Percentiles rank a stretch among this genome's conserved stretches.
These are phyloP conservation scores for Ashinkailepas kermadecensis DNA, from an alignment of 2,888 invertebrate species.

Conservation along the genomic window DNA sequence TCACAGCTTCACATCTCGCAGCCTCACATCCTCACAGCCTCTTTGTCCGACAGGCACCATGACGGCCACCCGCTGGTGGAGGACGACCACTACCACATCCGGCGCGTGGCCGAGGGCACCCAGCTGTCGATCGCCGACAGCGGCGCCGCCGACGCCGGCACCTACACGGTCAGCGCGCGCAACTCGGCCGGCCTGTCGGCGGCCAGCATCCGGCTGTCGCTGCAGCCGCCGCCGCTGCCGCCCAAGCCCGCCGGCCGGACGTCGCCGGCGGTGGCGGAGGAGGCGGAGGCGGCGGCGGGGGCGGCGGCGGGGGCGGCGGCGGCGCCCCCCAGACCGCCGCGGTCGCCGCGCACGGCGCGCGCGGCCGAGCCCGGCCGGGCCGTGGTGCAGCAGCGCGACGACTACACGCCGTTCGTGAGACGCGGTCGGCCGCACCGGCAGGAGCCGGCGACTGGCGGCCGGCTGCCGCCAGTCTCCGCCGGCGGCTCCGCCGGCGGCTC, in stretches of 20 bases:
- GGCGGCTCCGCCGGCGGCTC: background rate
- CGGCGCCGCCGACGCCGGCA: conserved; percentile 38
- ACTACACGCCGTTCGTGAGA: conserved; percentile 7
- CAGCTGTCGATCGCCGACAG: conserved; percentile 37
- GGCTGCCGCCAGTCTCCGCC: background rate
- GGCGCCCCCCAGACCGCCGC: background rate
- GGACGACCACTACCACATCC: conserved; percentile 56
- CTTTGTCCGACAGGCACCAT: conserved; percentile 45
- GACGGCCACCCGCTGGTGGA: conserved; percentile 35
- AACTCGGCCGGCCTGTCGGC: conserved; percentile 36
- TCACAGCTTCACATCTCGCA: conserved; percentile 45
- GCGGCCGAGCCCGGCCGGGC: background rate
- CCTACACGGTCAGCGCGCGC: conserved; percentile 39
- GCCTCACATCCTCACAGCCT: conserved; percentile 41
- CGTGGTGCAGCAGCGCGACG: background rate
- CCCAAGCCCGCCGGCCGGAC: background rate
- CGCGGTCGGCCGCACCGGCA: background rate
- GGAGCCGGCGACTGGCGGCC: background rate
- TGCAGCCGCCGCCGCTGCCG: background rate
- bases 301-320: background rate
- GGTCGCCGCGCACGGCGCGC: background rate
- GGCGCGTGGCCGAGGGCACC: conserved; percentile 33
- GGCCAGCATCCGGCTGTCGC: background rate
- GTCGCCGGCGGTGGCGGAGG: too few relatives aligned
- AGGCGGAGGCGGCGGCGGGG: background rate